These are phyloP conservation scores for Leptinotarsa peninsularis DNA, from an alignment of 2,888 invertebrate genomes.

Conservation along the genomic window DNA sequence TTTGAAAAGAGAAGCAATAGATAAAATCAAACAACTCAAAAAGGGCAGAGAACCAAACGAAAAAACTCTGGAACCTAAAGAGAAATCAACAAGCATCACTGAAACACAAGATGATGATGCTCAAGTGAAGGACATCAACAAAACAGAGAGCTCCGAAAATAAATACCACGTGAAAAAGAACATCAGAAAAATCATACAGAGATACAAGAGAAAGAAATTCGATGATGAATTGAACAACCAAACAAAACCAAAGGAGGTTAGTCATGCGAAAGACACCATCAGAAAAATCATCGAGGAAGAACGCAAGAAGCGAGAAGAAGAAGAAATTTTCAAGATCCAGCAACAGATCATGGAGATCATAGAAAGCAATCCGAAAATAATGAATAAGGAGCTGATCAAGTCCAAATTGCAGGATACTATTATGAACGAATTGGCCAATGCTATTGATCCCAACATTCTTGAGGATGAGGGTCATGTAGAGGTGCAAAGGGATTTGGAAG, in stretches of 20 bases:
- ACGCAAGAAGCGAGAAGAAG: slow-evolving; percentile 66
- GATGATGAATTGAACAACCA: slow-evolving; percentile 35
- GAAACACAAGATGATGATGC: slow-evolving; percentile 10
- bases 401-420: slow-evolving; percentile 63
- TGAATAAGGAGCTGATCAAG: slow-evolving; percentile 67
- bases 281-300: slow-evolving; percentile 63
- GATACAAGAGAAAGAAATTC: slow-evolving; percentile 52
- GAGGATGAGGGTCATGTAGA: slow-evolving; percentile 23
- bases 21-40: slow-evolving; percentile 2
- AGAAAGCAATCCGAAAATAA: slow-evolving; percentile 67
- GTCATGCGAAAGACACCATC: slow-evolving; percentile 51
- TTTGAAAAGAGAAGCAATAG: slow-evolving; percentile 2
- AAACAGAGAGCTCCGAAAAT: slow-evolving; percentile 39
- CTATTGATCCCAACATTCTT: slow-evolving; percentile 46
- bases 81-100: slow-evolving; percentile 8
- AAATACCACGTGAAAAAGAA: slow-evolving; percentile 52
- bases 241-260: slow-evolving; percentile 39
- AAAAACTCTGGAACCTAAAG: slow-evolving; percentile 2
- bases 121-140: neutral
- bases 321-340: slow-evolving; percentile 67
- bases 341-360: slow-evolving; percentile 67
- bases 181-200: slow-evolving; percentile 55
- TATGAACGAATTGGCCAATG: slow-evolving; percentile 55
- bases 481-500: slow-evolving; percentile 10
- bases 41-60: neutral